Evolutionary conservation across 2,797 vertebrate genomes (phyloP).

Genomic region (Lacerta agilis): DNA sequence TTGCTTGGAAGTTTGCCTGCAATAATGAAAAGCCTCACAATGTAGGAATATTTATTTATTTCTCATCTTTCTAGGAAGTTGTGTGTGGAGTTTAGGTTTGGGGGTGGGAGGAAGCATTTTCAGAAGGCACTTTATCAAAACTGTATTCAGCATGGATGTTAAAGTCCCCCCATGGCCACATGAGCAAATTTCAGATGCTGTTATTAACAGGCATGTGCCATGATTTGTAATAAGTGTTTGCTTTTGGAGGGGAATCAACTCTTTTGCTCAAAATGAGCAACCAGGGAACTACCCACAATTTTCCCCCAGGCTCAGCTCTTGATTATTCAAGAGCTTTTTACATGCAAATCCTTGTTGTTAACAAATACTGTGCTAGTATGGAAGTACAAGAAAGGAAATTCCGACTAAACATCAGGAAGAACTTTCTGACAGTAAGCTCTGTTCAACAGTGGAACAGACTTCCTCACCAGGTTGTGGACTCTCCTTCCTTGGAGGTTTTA

Average conservation of each 20-base stretch:
- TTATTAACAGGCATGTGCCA: neutral
- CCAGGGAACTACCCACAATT: neutral
- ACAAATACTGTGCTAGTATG: neutral
- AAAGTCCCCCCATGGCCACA: neutral
- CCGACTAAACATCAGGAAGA: too few relatives aligned
- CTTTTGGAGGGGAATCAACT: neutral
- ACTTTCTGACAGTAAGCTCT: too few relatives aligned
- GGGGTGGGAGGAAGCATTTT: neutral
- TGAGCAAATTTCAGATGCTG: neutral
- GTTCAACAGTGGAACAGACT: too few relatives aligned
- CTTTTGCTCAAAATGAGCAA: neutral
- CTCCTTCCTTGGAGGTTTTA: too few relatives aligned
- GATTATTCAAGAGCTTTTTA: neutral
- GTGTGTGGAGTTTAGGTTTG: neutral
- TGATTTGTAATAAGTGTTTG: neutral
- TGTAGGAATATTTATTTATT: neutral
- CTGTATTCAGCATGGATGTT: neutral
- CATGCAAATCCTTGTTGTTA: neutral
- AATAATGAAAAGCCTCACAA: neutral
- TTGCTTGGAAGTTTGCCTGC: slow-evolving; percentile 7
- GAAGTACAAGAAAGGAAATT: neutral
- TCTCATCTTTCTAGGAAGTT: neutral
- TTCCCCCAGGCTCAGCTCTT: neutral
- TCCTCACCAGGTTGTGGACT: too few relatives aligned
- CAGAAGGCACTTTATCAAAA: neutral